Evolutionary conservation across 2,113 vertebrate species (phyloP).

Genomic region (Hipposideros armiger): DNA sequence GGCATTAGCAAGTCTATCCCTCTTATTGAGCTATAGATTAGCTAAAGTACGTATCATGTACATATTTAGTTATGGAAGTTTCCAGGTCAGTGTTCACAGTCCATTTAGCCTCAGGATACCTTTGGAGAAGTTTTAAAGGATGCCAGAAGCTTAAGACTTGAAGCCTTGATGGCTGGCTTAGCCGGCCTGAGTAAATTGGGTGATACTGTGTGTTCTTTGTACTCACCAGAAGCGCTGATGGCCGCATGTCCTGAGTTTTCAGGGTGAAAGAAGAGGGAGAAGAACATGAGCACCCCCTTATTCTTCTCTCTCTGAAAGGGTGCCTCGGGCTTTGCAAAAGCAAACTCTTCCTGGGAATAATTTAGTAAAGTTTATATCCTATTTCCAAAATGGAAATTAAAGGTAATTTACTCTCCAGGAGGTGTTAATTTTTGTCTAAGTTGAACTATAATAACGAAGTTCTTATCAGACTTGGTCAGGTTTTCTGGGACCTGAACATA

Average conservation of each 20-base stretch:
- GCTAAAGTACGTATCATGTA: neutral
- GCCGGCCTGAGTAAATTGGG: neutral
- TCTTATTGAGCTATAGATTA: neutral
- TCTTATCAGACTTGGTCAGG: neutral
- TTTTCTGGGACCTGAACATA: neutral
- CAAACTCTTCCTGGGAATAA: neutral
- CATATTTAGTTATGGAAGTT: neutral
- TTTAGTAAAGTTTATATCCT: neutral
- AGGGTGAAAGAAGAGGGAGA: neutral
- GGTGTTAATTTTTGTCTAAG: neutral
- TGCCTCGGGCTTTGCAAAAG: neutral
- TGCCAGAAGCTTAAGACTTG: neutral
- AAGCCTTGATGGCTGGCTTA: neutral
- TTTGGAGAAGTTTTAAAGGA: neutral
- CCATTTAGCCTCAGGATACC: neutral
- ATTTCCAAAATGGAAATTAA: constrained; percentile 17
- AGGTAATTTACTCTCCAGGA: neutral
- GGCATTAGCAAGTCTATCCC: neutral
- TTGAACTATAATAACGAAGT: neutral
- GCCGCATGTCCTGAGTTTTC: neutral
- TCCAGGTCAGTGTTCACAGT: neutral
- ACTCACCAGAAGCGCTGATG: neutral
- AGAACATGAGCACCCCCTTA: neutral
- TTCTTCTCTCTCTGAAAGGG: neutral
- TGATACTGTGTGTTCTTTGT: neutral